Base-by-base conservation (phyloP, 2,888 invertebrate species). In the Tenthredo livida region DNA sequence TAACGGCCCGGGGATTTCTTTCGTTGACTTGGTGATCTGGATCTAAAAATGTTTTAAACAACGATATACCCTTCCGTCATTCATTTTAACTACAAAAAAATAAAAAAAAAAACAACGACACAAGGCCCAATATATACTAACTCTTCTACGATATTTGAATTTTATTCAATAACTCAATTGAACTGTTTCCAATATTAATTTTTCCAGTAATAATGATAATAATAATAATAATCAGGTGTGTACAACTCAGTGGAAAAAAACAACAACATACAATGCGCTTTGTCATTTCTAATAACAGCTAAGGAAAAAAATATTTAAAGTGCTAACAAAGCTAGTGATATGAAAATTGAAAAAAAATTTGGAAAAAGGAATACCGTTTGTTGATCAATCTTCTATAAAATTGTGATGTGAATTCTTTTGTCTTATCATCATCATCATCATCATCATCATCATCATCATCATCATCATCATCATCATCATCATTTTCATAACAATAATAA, bases 21-120 rank as follows among this genome's bases (percentile, higher is more conserved):
- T 83, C 87, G 89, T 5, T 90, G 90, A 87, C 90, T 92, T 84
- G 89, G 90, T 61, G 92, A 92, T 88, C 90, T 89, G 88, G 92
- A 92, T 88, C 92, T 92, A 91, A 84, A 91, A 91, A 89, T 86
- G 89, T 89, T 90, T 77, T 88, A 83, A 83, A 83, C 50, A 65
- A 67, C 83, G 70, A 70, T 83, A 83, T 83, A 83, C 83, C 83
- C 67, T 83, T 83, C 67, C 33, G 54, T 83, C 43, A 67, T 67
- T 47, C 47, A 83, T 70, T 83, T 54, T 17, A 61, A 67, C 65
- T 80, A 83, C 83, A 67, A 67, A 33, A 33, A 33, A 33, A 33
- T 4, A 4, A 33, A 3, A 33, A 33, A 33, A 33, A 15, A 33
- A 65, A n/a, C n/a, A n/a, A 83, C 21, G 83, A 73, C 12, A 29